A percentile compares a stretch with the other conserved stretches of the same genome.
Evolutionary conservation across 2,113 vertebrate species (phyloP).

Genomic region (Rhizomys pruinosus): DNA sequence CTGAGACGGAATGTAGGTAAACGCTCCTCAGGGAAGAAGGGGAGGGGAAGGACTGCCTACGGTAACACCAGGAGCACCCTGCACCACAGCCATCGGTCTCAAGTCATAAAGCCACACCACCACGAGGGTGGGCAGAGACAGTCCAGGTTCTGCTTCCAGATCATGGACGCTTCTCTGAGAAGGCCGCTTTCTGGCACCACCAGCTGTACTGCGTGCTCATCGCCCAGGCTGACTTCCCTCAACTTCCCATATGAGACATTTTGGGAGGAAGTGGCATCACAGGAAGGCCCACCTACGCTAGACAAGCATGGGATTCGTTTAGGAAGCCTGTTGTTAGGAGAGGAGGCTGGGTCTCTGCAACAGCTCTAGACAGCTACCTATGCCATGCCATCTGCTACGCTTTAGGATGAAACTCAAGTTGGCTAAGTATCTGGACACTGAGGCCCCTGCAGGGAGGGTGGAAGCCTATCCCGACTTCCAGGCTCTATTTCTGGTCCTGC

Average conservation of each 20-base stretch:
- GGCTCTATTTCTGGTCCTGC: slow-evolving; percentile 73
- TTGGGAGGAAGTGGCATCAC: background rate
- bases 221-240: background rate
- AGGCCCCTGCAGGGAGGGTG: background rate
- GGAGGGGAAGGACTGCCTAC: background rate
- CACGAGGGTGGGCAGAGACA: accelerated
- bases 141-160: accelerated
- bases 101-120: no score
- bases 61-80: no score
- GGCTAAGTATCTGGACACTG: background rate
- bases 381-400: background rate
- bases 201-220: background rate
- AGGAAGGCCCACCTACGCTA: background rate
- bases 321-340: background rate
- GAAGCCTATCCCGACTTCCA: background rate
- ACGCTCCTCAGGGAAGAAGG: background rate
- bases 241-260: background rate
- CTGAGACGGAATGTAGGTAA: background rate
- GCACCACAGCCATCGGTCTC: background rate
- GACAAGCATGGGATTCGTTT: background rate
- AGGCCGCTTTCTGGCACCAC: background rate
- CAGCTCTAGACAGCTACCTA: background rate
- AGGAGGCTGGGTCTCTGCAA: background rate
- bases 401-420: background rate
- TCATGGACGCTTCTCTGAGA: background rate